Evolutionary conservation across 1,140 invertebrate genomes (phyloP).

Genomic region (Sycophaga agraensis): DNA sequence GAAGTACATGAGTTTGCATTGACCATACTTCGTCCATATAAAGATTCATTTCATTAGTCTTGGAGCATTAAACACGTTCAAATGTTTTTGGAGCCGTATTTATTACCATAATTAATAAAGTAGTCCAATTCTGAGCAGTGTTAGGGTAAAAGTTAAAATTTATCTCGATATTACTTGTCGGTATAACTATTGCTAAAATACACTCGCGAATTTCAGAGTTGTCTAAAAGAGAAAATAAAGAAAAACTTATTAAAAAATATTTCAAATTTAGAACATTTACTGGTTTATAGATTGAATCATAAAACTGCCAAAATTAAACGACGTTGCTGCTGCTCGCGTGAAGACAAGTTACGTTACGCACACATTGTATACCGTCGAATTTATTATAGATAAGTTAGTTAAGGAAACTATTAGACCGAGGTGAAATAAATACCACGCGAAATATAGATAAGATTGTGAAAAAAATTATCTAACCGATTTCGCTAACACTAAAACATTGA

Average conservation of each 20-base stretch:
- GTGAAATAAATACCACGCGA: no score
- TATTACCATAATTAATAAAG: not conserved
- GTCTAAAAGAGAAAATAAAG: not conserved
- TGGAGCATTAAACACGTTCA: no score
- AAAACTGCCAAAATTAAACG: not conserved
- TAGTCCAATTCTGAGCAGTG: not conserved
- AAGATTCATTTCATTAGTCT: no score
- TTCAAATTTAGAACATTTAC: not conserved
- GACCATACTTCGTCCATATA: no score
- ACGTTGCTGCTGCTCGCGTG: not conserved
- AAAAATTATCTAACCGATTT: no score
- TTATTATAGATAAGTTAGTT: no score
- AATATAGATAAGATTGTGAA: no score
- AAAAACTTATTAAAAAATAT: not conserved
- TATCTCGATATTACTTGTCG: not conserved
- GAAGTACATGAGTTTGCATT: not conserved
- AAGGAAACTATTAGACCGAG: no score
- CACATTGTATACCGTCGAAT: constrained; percentile 6
- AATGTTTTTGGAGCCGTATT: no score
- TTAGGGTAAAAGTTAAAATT: not conserved
- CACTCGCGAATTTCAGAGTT: no score
- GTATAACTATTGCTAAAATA: not conserved
- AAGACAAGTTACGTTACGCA: not conserved
- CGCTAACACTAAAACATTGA: no score
- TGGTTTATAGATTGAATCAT: not conserved